Conservation (phyloP, 2,113 vertebrate species). For the Neolamprologus toae region DNA sequence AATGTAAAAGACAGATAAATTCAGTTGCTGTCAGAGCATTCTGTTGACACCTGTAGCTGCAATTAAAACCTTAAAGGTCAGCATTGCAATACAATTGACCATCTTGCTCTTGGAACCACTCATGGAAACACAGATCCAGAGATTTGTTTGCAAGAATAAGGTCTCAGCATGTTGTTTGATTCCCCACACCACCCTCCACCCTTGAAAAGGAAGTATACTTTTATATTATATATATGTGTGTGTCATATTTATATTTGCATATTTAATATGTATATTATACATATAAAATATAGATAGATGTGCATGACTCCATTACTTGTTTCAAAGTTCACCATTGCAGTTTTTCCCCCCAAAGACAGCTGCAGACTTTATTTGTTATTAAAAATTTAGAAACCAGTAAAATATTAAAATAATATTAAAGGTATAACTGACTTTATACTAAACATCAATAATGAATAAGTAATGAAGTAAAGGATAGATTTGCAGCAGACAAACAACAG, state of each 20-base stretch:
- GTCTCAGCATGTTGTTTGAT: background rate
- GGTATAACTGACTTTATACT: background rate
- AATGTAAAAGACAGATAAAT: background rate
- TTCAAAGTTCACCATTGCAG: background rate
- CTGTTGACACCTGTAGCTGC: background rate
- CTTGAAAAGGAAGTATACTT: background rate
- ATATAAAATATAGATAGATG: background rate
- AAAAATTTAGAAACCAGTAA: background rate
- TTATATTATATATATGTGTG: background rate
- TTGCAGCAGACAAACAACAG: background rate
- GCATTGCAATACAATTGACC: background rate
- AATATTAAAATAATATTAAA: background rate
- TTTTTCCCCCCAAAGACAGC: background rate
- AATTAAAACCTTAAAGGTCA: background rate
- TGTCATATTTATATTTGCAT: background rate
- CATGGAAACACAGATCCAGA: background rate
- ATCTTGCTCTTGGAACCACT: background rate
- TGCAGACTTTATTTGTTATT: background rate
- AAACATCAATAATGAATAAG: background rate
- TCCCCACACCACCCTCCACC: background rate
- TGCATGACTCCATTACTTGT: background rate
- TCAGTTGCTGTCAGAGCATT: rapidly evolving
- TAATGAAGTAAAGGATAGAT: background rate
- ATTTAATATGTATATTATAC: background rate
- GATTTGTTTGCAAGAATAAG: background rate